These are phyloP conservation scores for Parthenolecanium corni DNA, from an alignment of 2,888 invertebrate species.

Conservation along the genomic window DNA sequence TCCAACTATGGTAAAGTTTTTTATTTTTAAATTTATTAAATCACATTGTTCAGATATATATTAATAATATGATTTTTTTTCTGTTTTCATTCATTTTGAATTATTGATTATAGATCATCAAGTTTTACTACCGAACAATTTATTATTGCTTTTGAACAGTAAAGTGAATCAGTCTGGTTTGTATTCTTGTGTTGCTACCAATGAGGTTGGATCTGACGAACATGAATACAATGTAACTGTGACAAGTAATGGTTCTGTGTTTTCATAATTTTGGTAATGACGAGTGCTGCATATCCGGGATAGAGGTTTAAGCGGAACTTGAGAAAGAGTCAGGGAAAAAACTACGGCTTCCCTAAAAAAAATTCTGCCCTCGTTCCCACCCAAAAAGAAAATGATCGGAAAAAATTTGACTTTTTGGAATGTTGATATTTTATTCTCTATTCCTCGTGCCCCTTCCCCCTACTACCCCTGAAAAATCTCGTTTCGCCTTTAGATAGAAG, in stretches of 20 bases:
- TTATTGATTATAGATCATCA: background rate
- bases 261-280: too few relatives aligned
- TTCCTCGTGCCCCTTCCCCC: too few relatives aligned
- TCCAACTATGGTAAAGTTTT: background rate
- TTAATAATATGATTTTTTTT: too few relatives aligned
- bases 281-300: too few relatives aligned
- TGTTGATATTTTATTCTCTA: too few relatives aligned
- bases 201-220: background rate
- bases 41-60: background rate
- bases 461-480: too few relatives aligned
- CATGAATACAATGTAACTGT: slow-evolving; percentile 6
- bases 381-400: too few relatives aligned
- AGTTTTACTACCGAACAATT: slow-evolving; percentile 7
- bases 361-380: too few relatives aligned
- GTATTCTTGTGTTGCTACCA: slow-evolving; percentile 13
- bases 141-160: slow-evolving; percentile 2
- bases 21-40: background rate
- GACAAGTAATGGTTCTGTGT: background rate
- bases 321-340: background rate
- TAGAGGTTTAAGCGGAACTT: background rate
- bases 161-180: slow-evolving; percentile 7
- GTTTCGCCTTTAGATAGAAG: too few relatives aligned
- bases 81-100: too few relatives aligned
- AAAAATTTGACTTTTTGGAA: too few relatives aligned
- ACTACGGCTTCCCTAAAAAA: background rate